Evolutionary conservation across 1,140 invertebrate species (phyloP), one percentile per base, ranked within the genome.

Genomic region (Drosophila subobscura): DNA sequence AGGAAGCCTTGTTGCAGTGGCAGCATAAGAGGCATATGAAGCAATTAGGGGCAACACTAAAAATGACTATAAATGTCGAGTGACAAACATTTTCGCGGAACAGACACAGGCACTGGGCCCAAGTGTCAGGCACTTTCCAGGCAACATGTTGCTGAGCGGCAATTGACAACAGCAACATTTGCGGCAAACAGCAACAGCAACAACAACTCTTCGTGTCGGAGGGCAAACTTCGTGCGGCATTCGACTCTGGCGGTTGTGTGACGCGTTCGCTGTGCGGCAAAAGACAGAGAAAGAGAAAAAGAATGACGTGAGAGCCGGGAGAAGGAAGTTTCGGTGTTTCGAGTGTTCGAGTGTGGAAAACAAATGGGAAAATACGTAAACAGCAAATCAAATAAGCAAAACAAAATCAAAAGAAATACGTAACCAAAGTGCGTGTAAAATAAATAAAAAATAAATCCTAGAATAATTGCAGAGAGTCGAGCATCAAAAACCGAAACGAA

Each of bases 1-100:
- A 20, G 16, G 16, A 14, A 56, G 16, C 16, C 51, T 77, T 60
- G 70, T 65, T 7, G 27, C 2, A 1, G 33, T 4, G 1, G 33
- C 33, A 37, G 33, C 33, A 37, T 3, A 29, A 7, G 51, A 23
- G 59, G 53, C 79, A 84, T 57, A 74, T 74, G 79, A 42, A 76
- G 80, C 72, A 84, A 88, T 85, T 85, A 88, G 81, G 42, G 55
- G 57, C 44, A 51, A 55, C 61, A 86, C 64, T 85, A 81, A 85
- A 88, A 75, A 56, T 70, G 58, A 46, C 64, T 65, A 86, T 86
- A 85, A 85, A 88, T 77, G 83, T 84, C 80, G 79, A 68, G 56
- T 47, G 63, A 75, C 57, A 68, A 77, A 68, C 57, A 75, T 65
- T 74, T 85, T 88, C 83, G 74, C 65, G 70, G 81, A 85, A 85